phyloP scores from a whole-genome alignment of 2,888 invertebrate genomes.

The Epinotia nisella region DNA sequence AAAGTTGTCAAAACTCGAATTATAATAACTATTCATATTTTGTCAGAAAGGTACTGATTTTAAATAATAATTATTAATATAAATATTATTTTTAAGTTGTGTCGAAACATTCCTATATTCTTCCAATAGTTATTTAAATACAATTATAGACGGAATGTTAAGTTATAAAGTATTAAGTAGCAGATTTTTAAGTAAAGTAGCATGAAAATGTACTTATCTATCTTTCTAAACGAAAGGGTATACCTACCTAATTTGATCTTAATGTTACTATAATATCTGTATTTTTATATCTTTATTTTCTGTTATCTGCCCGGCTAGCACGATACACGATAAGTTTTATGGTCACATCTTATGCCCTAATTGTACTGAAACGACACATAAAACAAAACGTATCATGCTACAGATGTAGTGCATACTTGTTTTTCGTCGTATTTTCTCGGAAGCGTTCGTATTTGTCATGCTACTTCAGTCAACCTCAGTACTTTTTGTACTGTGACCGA shows the following conservation, averaged over 20 bases:
- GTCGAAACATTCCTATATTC: slow-evolving; percentile 23
- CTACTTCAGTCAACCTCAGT: no score
- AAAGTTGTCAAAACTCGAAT: background rate
- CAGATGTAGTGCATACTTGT: no score
- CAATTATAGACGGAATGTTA: background rate
- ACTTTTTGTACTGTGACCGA: no score
- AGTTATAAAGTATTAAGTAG: background rate
- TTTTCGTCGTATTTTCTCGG: no score
- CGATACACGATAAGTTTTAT: no score
- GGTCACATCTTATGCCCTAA: no score
- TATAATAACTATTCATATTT: background rate
- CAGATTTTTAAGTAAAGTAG: background rate
- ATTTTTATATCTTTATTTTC: slow-evolving; percentile 13
- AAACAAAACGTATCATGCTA: no score
- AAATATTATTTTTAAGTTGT: background rate
- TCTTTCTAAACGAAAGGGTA: background rate
- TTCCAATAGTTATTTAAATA: background rate
- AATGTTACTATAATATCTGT: background rate
- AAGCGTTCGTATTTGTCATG: no score
- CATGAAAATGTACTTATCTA: background rate
- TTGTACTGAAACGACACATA: no score
- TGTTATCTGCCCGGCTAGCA: no score
- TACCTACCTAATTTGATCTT: background rate
- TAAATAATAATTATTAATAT: background rate
- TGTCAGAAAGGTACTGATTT: background rate